Conservation (phyloP, 2,888 invertebrate species). For the Ichneumoninae sp. region DNA sequence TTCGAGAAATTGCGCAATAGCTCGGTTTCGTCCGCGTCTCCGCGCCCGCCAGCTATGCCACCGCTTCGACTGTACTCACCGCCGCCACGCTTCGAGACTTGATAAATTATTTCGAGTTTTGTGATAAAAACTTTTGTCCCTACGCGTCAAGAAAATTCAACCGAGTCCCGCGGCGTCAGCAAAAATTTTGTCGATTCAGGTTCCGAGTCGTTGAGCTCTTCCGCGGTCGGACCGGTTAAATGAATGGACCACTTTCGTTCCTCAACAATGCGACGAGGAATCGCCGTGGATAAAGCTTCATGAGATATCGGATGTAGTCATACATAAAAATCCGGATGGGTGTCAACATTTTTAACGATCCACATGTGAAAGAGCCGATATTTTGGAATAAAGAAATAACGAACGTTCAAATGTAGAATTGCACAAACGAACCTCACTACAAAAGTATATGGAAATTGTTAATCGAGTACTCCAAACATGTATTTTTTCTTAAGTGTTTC, state of each 20-base stretch:
- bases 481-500: no score
- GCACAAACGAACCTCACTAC: no score
- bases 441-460: no score
- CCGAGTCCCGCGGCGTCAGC: neutral
- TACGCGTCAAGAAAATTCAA: neutral
- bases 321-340: neutral
- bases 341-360: no score
- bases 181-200: conserved; percentile 6
- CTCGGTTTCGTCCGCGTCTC: conserved; percentile 10
- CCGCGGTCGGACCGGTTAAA: neutral
- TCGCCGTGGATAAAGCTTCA: neutral
- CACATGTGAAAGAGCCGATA: no score
- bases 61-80: neutral
- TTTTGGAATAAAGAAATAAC: no score
- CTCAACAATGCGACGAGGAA: neutral
- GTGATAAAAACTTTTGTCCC: conserved; percentile 41
- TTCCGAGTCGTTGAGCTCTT: neutral
- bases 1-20: conserved; percentile 46
- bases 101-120: conserved; percentile 39
- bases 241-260: neutral
- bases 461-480: no score
- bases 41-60: no score
- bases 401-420: no score
- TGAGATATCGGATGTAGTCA: neutral
- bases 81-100: conserved; percentile 1